Base-by-base conservation (phyloP, 1,140 invertebrate species). In the Rhyacophila brunnea region DNA sequence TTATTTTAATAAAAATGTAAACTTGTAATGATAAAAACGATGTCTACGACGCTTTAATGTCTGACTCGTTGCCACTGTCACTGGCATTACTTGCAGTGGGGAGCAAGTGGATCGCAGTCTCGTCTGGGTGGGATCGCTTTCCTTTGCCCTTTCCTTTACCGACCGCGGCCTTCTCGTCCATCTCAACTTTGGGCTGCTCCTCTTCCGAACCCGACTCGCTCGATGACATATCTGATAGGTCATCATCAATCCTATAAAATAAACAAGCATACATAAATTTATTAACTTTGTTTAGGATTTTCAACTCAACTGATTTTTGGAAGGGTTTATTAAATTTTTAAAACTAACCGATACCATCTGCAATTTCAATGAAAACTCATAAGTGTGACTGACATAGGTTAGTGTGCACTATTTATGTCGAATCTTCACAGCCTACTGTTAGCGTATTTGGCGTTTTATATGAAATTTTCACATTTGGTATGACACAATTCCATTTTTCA, bases 201-300 rank as follows among this genome's bases (percentile, higher is more conserved):
- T 75, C 70, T 2, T 75, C 74, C 63, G 71, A 71, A n/a, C 70
- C 60, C 0, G 75, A 77, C 3, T 75, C 78, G 59, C 74, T 76
- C 32, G 74, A 73, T 3, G 77, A 78, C 13, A 78, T 43, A 6
- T 78, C 77, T 6, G 77, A 78, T 9, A 78, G 47, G 5, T 78
- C 77, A n/a, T 74, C 73, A 62, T 79, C 77, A 50, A 79, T 79
- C 77, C 62, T 65, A 32, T n/a, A n/a, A n/a, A n/a, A n/a, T n/a
- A n/a, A n/a, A n/a, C n/a, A n/a, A n/a, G n/a, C n/a, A n/a, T n/a
- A n/a, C n/a, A n/a, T n/a, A n/a, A n/a, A n/a, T n/a, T n/a, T n/a
- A n/a, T n/a, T n/a, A n/a, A n/a, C n/a, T n/a, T n/a, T n/a, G n/a
- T n/a, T n/a, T n/a, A n/a, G n/a, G n/a, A n/a, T n/a, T n/a, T n/a